Conservation (phyloP, 1,140 invertebrate genomes). For the Procambarus clarkii region DNA sequence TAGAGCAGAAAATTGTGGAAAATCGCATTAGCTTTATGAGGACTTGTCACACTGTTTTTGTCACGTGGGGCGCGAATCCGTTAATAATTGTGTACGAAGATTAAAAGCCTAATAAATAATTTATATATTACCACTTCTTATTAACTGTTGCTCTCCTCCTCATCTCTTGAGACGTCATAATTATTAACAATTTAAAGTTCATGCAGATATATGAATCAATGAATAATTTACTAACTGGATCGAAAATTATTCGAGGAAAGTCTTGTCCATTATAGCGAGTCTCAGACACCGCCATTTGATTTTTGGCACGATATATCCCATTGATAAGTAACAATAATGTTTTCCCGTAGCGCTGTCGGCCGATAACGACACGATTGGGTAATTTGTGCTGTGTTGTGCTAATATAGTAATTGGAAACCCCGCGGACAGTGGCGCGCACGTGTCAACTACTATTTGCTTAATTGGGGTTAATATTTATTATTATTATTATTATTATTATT, state of each 20-base stretch:
- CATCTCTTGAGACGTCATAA: too few relatives aligned
- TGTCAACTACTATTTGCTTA: not conserved
- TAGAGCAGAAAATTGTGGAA: slow-evolving; percentile 51
- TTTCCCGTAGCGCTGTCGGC: not conserved
- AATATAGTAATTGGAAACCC: slow-evolving; percentile 35
- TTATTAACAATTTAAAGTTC: too few relatives aligned
- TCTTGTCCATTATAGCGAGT: not conserved
- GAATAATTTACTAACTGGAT: too few relatives aligned
- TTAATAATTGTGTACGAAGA: slow-evolving; percentile 45
- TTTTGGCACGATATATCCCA: slow-evolving; percentile 13
- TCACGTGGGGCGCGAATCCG: slow-evolving; percentile 38
- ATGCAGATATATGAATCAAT: too few relatives aligned
- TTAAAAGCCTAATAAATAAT: too few relatives aligned
- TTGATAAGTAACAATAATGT: slow-evolving; percentile 38
- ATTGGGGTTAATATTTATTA: not conserved
- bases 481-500: slow-evolving; percentile 28
- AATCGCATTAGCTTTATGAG: slow-evolving; percentile 25
- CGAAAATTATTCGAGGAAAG: too few relatives aligned
- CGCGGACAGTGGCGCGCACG: slow-evolving; percentile 1
- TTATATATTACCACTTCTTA: too few relatives aligned
- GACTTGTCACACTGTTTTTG: slow-evolving; percentile 55
- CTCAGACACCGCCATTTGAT: slow-evolving; percentile 3
- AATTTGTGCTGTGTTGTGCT: slow-evolving; percentile 32
- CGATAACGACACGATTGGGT: slow-evolving; percentile 37
- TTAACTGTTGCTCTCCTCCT: too few relatives aligned